A percentile compares a stretch with the other conserved stretches of the same genome.
Conservation (phyloP, 2,113 vertebrate genomes). For the Nesoenas mayeri region DNA sequence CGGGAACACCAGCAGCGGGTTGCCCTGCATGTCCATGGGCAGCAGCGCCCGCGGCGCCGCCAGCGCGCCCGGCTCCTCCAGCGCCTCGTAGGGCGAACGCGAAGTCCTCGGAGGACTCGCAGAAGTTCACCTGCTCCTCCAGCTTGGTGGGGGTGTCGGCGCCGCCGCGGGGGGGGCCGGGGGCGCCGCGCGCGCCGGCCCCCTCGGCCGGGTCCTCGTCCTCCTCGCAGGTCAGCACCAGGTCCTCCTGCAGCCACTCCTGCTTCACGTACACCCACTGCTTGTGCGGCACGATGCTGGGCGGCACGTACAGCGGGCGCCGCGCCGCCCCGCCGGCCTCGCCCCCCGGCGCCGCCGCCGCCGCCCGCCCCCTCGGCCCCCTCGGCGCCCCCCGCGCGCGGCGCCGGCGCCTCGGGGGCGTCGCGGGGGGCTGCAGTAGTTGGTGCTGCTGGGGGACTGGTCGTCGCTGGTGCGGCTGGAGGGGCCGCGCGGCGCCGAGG, state of each 20-base stretch:
- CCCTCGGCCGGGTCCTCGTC: slow-evolving; percentile 73
- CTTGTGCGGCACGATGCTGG: slow-evolving; percentile 85
- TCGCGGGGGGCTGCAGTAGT: slow-evolving; percentile 90
- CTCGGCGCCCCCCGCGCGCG: background rate
- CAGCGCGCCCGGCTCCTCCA: background rate
- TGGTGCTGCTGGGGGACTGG: slow-evolving; percentile 91
- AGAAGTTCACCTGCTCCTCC: slow-evolving; percentile 79
- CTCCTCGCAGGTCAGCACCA: slow-evolving; percentile 85
- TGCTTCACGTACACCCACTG: slow-evolving; percentile 91
- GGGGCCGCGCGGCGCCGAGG: slow-evolving; percentile 31
- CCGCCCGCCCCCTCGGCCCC: too few species aligned
- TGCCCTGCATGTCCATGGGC: slow-evolving; percentile 88
- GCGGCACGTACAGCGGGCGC: slow-evolving; percentile 78
- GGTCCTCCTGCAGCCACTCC: slow-evolving; percentile 86
- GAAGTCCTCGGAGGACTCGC: slow-evolving; percentile 84
- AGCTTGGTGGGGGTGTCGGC: background rate
- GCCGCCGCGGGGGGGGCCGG: background rate
- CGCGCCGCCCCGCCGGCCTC: background rate
- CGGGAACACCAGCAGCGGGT: slow-evolving; percentile 85
- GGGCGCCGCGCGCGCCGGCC: background rate
- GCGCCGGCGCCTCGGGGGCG: background rate
- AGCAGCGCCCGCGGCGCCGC: slow-evolving; percentile 77
- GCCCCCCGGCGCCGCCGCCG: background rate
- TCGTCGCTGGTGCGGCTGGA: slow-evolving; percentile 82
- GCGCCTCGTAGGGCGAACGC: slow-evolving; percentile 73